Evolutionary conservation across 1,140 invertebrate species (phyloP), one percentile per base, ranked within the genome.

Genomic region (Lysiphlebus fabarum): DNA sequence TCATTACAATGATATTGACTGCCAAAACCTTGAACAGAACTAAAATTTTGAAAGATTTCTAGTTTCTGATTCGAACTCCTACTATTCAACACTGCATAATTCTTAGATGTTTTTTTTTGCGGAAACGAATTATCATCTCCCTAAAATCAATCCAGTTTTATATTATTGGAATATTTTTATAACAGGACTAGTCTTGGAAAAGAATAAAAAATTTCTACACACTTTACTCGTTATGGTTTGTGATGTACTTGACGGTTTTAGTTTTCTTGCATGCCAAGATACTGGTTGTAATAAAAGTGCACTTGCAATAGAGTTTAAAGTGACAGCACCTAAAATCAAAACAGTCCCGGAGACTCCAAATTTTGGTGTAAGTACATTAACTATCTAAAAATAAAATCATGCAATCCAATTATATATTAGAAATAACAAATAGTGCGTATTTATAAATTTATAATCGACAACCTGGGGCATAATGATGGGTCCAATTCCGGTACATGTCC

Each of bases 211-310:
- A 26, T 45, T 4, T 10, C 5, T 36, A 44, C 42, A 45, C 17
- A 26, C 17, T 26, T 26, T 4, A 26, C 17, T 26, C 17, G 17
- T 26, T 26, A 26, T 26, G 4, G 17, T 26, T 26, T 26, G 17
- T 2, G 17, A 2, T 26, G 17, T 26, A 43, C 14, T 50, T 8
- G 47, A 14, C 55, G 44, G 43, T 43, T 40, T 40, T 7, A 59
- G 10, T 65, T 67, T 58, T 65, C 82, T 83, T 41, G 81, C 72
- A 69, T 89, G 87, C 80, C 81, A 84, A 43, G 81, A 78, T 12
- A 87, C 84, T 34, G 86, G 86, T 62, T 87, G 85, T 41, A 85
- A 70, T 55, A 87, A 70, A 38, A 86, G 70, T 3, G 83, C 80
- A 56, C 79, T 83, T 12, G 80, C 80, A 26, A 86, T 69, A 1